phyloP scores from a whole-genome alignment of 37 sponge, comb jelly and placozoan species.

The Axinella damicornis region DNA sequence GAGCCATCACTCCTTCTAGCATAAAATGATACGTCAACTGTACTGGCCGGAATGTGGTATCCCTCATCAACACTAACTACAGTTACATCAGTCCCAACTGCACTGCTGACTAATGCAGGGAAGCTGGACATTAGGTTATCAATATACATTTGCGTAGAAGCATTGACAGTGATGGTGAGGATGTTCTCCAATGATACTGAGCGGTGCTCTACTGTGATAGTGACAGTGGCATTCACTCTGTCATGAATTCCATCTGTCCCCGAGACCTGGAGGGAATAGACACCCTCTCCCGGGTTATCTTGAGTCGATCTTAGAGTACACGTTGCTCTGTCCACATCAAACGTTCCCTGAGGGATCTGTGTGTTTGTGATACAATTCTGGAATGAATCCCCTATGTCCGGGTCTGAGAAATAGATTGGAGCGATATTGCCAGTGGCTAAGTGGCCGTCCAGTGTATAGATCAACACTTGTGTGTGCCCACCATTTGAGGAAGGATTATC shows the following conservation, averaged over 20 bases:
- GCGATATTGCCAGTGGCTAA: conserved; percentile 16
- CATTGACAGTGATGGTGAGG: conserved; percentile 33
- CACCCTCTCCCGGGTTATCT: conserved; percentile 4
- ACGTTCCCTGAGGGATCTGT: background rate
- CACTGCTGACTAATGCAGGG: background rate
- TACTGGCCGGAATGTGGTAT: conserved; percentile 21
- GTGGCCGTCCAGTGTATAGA: conserved; percentile 18
- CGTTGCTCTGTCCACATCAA: background rate
- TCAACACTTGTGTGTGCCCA: conserved; percentile 26
- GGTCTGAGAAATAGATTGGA: conserved; percentile 53
- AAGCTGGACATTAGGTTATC: conserved; percentile 1
- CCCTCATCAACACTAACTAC: conserved; percentile 44
- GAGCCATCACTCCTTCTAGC: conserved; percentile 13
- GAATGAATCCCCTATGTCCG: conserved; percentile 46
- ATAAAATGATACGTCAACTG: conserved; percentile 42
- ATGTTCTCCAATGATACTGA: background rate
- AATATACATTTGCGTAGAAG: background rate
- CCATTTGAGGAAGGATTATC: conserved; percentile 61
- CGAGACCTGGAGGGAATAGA: conserved; percentile 19
- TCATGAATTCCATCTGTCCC: conserved; percentile 34
- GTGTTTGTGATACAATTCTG: conserved; percentile 27
- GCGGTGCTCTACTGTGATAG: conserved; percentile 25
- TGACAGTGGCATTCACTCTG: conserved; percentile 29
- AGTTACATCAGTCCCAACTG: background rate
- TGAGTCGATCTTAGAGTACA: conserved; percentile 6